Percentiles rank a stretch among this genome's conserved stretches.
Conservation (phyloP, 2,888 invertebrate genomes). For the Flexamia atlantica region DNA sequence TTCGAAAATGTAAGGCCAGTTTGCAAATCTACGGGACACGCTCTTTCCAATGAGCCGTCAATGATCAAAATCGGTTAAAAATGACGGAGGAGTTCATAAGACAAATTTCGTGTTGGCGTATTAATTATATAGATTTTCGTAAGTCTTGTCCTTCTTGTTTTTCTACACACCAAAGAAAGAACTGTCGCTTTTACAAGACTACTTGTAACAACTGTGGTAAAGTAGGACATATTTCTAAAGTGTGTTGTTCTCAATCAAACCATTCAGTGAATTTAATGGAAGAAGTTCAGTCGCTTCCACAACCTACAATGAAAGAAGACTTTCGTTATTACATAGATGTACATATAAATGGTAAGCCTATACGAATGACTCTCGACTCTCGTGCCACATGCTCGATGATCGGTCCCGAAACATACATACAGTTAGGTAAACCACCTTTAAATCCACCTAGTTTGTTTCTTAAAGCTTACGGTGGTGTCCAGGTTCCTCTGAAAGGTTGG, state of each 20-base stretch:
- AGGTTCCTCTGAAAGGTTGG: constrained; percentile 14
- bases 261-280: neutral
- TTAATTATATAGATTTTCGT: too few species aligned
- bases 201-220: constrained; percentile 10
- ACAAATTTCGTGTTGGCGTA: too few species aligned
- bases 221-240: constrained; percentile 22
- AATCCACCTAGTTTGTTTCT: too few species aligned
- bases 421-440: constrained; percentile 20
- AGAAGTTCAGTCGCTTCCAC: constrained; percentile 17
- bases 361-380: neutral
- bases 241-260: constrained; percentile 15
- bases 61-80: too few species aligned
- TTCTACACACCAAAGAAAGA: neutral
- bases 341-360: neutral
- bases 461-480: too few species aligned
- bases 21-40: too few species aligned
- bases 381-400: constrained; percentile 36
- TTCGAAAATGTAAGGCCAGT: too few species aligned
- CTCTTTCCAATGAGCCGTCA: too few species aligned
- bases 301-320: neutral
- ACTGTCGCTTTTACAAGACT: neutral
- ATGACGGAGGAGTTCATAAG: too few species aligned
- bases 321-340: constrained; percentile 15
- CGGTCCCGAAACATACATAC: neutral
- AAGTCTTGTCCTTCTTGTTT: neutral